These are phyloP conservation scores for Trialeurodes vaporariorum DNA, from an alignment of 1,140 invertebrate species.

Conservation along the genomic window DNA sequence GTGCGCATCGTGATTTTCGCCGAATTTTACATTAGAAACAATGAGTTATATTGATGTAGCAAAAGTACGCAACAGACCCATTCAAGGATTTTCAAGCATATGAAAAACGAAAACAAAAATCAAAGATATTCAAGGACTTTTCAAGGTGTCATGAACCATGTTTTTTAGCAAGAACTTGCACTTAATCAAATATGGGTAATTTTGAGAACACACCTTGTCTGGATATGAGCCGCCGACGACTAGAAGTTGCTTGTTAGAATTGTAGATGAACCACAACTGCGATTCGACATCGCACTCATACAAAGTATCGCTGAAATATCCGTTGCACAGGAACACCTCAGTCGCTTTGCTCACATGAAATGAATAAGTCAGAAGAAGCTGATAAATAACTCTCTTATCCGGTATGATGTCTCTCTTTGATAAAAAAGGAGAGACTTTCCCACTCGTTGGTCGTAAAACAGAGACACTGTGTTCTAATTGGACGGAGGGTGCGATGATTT, in stretches of 20 bases:
- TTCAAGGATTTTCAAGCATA: no score
- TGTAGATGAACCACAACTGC: slow-evolving; percentile 92
- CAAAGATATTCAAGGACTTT: no score
- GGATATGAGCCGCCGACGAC: slow-evolving; percentile 81
- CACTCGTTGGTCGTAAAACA: slow-evolving; percentile 66
- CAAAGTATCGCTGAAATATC: slow-evolving; percentile 70
- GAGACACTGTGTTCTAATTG: slow-evolving; percentile 66
- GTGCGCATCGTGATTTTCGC: no score
- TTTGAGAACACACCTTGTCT: slow-evolving; percentile 27
- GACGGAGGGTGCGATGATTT: slow-evolving; percentile 66
- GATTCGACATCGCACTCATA: slow-evolving; percentile 93
- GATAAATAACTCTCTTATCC: slow-evolving; percentile 75
- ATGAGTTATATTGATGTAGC: no score
- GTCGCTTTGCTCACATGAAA: slow-evolving; percentile 69
- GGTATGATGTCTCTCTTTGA: slow-evolving; percentile 67
- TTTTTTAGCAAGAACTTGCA: no score
- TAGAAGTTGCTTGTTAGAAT: slow-evolving; percentile 79
- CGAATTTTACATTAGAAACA: no score
- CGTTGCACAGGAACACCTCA: slow-evolving; percentile 68
- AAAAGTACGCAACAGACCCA: no score
- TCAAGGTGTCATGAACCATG: no score
- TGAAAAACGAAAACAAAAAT: no score
- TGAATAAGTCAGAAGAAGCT: slow-evolving; percentile 72
- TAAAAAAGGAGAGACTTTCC: slow-evolving; percentile 61
- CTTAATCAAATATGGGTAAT: no score